Conservation (phyloP, 2,113 vertebrate species). For the Stigmatopora nigra region DNA sequence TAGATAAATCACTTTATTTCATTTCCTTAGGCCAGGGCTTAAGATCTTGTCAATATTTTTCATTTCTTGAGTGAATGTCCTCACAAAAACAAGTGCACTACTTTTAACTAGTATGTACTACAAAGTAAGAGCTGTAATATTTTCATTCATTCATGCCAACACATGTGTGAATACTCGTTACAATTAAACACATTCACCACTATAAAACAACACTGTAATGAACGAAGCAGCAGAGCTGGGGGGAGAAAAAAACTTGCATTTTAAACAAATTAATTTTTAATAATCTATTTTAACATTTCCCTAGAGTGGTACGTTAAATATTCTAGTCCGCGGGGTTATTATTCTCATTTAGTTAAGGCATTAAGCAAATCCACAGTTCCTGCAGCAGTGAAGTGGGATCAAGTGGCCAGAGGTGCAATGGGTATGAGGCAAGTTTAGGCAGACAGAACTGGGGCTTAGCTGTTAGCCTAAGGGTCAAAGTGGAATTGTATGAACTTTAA, state of each 20-base stretch:
- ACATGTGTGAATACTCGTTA: background rate
- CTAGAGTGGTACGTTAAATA: constrained; percentile 20
- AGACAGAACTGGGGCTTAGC: constrained; percentile 65
- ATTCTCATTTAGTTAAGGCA: constrained; percentile 52
- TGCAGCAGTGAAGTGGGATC: constrained; percentile 29
- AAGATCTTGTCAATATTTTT: background rate
- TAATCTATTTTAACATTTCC: constrained; percentile 4
- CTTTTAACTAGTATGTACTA: background rate
- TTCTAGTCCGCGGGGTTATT: constrained; percentile 43
- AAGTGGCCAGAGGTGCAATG: constrained; percentile 47
- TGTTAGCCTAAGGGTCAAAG: constrained; percentile 59
- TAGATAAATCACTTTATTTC: background rate
- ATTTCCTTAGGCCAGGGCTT: constrained; percentile 9
- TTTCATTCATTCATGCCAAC: background rate
- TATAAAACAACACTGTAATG: background rate
- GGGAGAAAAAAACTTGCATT: background rate
- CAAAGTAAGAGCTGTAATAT: background rate
- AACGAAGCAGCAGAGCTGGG: background rate
- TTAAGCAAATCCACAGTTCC: constrained; percentile 57
- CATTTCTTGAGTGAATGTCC: too few species aligned
- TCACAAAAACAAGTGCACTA: constrained; percentile 1
- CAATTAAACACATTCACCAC: background rate
- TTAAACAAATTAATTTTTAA: constrained; percentile 15
- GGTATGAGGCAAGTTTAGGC: constrained; percentile 58
- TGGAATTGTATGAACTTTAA: constrained; percentile 62